Conservation (phyloP, 1,140 invertebrate genomes). For the Nylanderia fulva region DNA sequence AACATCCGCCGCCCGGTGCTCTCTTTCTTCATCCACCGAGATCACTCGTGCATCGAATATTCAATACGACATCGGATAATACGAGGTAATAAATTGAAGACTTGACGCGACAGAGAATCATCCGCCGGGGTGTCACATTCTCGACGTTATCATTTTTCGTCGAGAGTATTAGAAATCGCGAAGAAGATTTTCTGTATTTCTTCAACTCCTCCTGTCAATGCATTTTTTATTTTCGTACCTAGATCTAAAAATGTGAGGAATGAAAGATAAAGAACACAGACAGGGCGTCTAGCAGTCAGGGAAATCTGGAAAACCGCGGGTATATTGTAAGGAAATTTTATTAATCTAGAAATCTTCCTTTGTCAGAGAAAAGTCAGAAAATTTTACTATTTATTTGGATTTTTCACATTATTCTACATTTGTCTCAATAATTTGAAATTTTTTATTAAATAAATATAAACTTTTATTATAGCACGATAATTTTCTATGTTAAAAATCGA, state of each 20-base stretch:
- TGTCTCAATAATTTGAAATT: too few species aligned
- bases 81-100: conserved; percentile 60
- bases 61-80: conserved; percentile 60
- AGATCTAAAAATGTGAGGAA: background rate
- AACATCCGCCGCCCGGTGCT: conserved; percentile 40
- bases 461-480: too few species aligned
- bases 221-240: background rate
- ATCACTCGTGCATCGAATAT: conserved; percentile 62
- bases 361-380: too few species aligned
- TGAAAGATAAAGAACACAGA: background rate
- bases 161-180: background rate
- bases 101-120: conserved; percentile 46
- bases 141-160: conserved; percentile 10
- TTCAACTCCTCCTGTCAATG: background rate
- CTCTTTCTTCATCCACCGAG: conserved; percentile 41
- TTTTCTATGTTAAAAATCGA: too few species aligned
- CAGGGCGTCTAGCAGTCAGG: too few species aligned
- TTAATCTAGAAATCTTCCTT: too few species aligned
- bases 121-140: conserved; percentile 21
- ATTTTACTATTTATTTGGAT: too few species aligned
- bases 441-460: too few species aligned
- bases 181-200: background rate
- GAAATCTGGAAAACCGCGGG: too few species aligned
- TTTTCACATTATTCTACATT: too few species aligned
- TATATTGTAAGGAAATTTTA: too few species aligned